Evolutionary conservation across 2,888 invertebrate species (phyloP), one percentile per base, ranked within the genome.

Genomic region (Criorhina ranunculi): DNA sequence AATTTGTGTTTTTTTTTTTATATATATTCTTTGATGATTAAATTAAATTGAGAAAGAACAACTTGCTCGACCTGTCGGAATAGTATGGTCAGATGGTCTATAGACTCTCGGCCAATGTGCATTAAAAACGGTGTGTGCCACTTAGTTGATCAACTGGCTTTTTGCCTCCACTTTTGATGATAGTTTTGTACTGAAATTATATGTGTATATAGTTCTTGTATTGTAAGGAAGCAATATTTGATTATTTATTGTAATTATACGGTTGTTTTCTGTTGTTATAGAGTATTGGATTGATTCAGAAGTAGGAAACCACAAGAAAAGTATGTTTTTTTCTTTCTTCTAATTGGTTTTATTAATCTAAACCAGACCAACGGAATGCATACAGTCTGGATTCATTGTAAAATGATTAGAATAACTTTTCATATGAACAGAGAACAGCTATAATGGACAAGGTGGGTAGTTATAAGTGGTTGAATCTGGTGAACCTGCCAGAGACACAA

Each of bases 131-230:
- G 66, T 75, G 17, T 67, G 42, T 60, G 35, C 66, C 67, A 67
- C 66, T 67, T 80, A 59, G 60, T 75, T 66, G 75, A 67, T 53
- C 60, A 62, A 80, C 75, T 66, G 60, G 75, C 53, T 77, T 69
- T 77, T 64, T 44, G 4, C 8, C 9, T 51, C 7, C 40, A 37
- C 51, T 53, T 53, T 19, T 31, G 40, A 53, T 51, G 76, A 77
- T 69, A 15, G 60, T 59, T n/a, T 77, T 51, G 59, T 37, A 33
- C 24, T 67, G 17, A 42, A 57, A 60, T 53, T 7, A 55, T 37
- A 2, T 8, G n/a, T n/a, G 24, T 19, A 62, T 29, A 29, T n/a
- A 51, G 44, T 17, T 17, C 19, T 5, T 11, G n/a, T 11, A 60
- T n/a, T 33, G 55, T 55, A 37, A 49, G 66, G 31, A 66, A 59